These are phyloP conservation scores for Coptodon bakossiorum DNA, from an alignment of 2,113 vertebrate species.

Conservation along the genomic window DNA sequence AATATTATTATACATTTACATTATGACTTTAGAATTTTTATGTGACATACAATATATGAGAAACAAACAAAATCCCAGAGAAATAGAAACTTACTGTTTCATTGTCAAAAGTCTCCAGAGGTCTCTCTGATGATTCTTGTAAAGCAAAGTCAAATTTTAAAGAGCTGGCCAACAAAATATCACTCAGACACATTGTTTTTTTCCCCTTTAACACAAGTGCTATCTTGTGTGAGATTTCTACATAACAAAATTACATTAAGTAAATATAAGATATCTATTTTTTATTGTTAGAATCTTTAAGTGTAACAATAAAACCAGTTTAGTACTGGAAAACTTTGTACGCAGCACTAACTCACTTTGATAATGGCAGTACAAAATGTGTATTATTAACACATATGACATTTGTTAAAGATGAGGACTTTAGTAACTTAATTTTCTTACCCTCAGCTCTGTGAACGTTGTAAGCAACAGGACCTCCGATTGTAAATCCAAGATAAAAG, in stretches of 20 bases:
- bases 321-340: background rate
- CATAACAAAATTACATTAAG: background rate
- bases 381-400: background rate
- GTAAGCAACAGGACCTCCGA: slow-evolving; percentile 23
- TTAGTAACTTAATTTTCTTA: background rate
- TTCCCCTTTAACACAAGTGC: background rate
- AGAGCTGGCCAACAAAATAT: background rate
- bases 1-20: background rate
- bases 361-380: background rate
- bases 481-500: slow-evolving; percentile 30
- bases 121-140: background rate
- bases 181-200: background rate
- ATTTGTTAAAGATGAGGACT: background rate
- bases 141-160: background rate
- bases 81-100: background rate
- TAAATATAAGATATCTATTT: background rate
- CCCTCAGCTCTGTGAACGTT: background rate
- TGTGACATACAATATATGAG: background rate
- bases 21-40: background rate
- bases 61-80: background rate
- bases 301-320: background rate
- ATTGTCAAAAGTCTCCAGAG: background rate
- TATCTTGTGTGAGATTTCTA: background rate
- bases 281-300: background rate
- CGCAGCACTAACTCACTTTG: background rate